phyloP scores from a whole-genome alignment of 2,113 vertebrate genomes.

The Suncus etruscus region DNA sequence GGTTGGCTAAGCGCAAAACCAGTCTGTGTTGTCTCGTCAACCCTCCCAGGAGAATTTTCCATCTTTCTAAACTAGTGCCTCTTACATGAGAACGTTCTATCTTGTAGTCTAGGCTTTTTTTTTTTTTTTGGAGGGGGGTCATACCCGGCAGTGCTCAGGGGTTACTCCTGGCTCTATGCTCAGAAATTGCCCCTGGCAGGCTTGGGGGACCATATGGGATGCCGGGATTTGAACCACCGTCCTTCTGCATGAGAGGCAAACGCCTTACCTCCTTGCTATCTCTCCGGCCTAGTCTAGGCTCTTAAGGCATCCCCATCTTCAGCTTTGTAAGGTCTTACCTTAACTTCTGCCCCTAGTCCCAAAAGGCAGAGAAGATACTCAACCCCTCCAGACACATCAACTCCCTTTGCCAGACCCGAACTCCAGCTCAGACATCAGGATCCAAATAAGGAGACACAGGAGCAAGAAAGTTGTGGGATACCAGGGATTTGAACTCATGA shows the following conservation, averaged over 20 bases:
- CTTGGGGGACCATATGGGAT: too few species aligned
- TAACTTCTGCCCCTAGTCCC: background rate
- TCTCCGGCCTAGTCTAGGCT: background rate
- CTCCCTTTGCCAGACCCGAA: background rate
- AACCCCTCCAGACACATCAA: background rate
- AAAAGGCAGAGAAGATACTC: background rate
- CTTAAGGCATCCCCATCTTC: background rate
- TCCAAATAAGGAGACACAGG: background rate
- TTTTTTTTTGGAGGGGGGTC: too few species aligned
- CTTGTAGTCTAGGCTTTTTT: background rate
- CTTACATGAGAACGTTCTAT: background rate
- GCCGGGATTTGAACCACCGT: too few species aligned
- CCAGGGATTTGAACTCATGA: too few species aligned
- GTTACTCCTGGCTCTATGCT: too few species aligned
- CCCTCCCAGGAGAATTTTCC: background rate
- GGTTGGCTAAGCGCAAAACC: too few species aligned
- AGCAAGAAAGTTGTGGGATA: background rate
- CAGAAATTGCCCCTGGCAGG: too few species aligned
- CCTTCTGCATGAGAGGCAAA: too few species aligned
- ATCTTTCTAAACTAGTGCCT: background rate
- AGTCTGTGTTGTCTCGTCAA: too few species aligned
- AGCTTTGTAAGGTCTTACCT: background rate
- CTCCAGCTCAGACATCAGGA: background rate
- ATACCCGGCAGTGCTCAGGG: too few species aligned
- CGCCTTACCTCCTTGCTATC: too few species aligned